phyloP scores from a whole-genome alignment of 2,113 vertebrate genomes.

The Vimba vimba region DNA sequence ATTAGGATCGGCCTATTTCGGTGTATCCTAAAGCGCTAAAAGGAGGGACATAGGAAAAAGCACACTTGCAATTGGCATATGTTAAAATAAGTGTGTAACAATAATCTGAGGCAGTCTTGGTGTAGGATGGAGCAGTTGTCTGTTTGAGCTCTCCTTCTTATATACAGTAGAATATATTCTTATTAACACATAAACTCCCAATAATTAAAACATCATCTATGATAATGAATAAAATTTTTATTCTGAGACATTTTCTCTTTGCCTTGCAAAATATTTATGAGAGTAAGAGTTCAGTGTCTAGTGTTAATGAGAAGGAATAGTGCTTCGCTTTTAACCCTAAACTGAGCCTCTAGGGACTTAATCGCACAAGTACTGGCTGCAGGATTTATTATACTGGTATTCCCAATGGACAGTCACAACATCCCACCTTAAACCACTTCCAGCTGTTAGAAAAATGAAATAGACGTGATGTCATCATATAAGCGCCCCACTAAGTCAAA shows the following conservation, averaged over 20 bases:
- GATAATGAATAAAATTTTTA: not conserved
- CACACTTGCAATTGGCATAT: not conserved
- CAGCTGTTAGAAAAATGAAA: constrained; percentile 31
- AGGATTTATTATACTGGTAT: not conserved
- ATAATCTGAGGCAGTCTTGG: not conserved
- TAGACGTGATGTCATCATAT: not conserved
- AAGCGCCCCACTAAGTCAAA: constrained; percentile 11
- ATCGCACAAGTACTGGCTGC: not conserved
- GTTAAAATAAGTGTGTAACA: not conserved
- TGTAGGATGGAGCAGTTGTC: not conserved
- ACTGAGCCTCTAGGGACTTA: constrained; percentile 1
- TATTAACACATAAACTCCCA: not conserved
- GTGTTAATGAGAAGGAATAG: not conserved
- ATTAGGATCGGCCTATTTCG: not conserved
- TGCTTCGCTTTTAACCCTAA: not conserved
- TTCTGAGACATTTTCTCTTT: not conserved
- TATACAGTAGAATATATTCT: not conserved
- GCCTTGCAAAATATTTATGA: not conserved
- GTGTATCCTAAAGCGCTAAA: not conserved
- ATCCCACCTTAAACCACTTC: not conserved
- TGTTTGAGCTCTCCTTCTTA: not conserved
- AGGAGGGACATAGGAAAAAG: not conserved
- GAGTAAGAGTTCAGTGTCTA: not conserved
- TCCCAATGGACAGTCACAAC: not conserved
- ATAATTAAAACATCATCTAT: not conserved